These are phyloP conservation scores for Peromyscus nudipes DNA, from an alignment of 2,797 vertebrate species.

Conservation along the genomic window DNA sequence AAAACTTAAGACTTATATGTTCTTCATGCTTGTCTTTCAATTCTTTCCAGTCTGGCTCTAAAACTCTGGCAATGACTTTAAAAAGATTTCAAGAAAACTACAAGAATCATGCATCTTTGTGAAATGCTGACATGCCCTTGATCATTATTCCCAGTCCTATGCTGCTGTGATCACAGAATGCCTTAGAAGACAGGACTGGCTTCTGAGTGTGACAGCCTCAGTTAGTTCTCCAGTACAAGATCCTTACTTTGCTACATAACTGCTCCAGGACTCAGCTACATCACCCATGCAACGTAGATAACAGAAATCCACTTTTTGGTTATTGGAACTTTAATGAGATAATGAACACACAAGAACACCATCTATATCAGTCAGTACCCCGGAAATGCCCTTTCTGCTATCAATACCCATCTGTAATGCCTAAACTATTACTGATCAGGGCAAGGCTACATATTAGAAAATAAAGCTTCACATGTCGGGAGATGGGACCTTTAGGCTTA, in stretches of 20 bases:
- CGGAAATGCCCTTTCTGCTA: not conserved
- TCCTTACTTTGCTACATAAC: not conserved
- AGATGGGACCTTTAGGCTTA: not conserved
- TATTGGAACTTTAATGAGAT: not conserved
- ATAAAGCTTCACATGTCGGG: not conserved
- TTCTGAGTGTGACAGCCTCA: not conserved
- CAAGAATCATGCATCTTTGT: constrained; percentile 64
- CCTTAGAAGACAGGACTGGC: constrained; percentile 4
- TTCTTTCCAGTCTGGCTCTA: constrained; percentile 60
- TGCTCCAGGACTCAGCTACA: not conserved
- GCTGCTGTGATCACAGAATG: constrained; percentile 58
- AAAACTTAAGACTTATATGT: constrained; percentile 7
- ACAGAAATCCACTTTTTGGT: not conserved
- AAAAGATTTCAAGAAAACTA: constrained; percentile 55
- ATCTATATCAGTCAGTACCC: not conserved
- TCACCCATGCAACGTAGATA: not conserved
- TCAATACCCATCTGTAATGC: not conserved
- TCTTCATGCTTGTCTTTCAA: constrained; percentile 25
- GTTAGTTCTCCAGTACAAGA: not conserved
- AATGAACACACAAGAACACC: accelerated
- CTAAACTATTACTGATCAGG: not conserved
- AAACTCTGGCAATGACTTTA: constrained; percentile 57
- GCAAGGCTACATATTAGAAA: not conserved
- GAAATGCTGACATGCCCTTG: constrained; percentile 11
- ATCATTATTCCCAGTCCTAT: not conserved